phyloP scores from a whole-genome alignment of 2,113 vertebrate genomes.

The Scartelaos histophorus region DNA sequence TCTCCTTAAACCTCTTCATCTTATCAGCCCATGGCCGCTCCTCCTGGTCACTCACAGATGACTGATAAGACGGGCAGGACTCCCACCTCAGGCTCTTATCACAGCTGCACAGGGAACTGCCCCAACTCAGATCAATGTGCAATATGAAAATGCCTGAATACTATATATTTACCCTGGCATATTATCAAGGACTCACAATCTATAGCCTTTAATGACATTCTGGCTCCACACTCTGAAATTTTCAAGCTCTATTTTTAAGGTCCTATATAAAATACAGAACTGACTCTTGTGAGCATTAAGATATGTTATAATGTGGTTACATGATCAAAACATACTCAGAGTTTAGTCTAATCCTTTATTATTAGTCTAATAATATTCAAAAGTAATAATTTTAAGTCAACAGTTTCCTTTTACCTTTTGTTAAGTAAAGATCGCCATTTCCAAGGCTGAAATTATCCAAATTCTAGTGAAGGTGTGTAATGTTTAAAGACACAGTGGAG shows the following conservation, averaged over 20 bases:
- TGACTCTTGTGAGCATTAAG: no score
- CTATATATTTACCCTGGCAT: constrained; percentile 8
- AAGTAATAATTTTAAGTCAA: no score
- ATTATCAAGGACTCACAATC: background rate
- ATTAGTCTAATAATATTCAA: no score
- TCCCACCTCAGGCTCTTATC: constrained; percentile 60
- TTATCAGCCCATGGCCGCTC: constrained; percentile 55
- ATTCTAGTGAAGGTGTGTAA: no score
- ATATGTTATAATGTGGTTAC: no score
- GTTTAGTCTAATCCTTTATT: no score
- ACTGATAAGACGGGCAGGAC: constrained; percentile 74
- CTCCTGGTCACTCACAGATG: constrained; percentile 56
- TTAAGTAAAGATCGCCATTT: no score
- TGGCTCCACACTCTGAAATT: background rate
- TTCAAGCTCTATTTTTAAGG: background rate
- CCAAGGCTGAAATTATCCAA: no score
- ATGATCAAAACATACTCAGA: no score
- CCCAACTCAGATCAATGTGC: constrained; percentile 59
- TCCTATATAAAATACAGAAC: no score
- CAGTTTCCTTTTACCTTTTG: no score
- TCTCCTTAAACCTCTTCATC: constrained; percentile 42
- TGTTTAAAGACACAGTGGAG: no score
- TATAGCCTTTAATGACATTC: background rate
- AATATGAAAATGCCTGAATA: constrained; percentile 40
- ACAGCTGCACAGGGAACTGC: constrained; percentile 56